phyloP scores from a whole-genome alignment of 2,888 invertebrate genomes.

The Ophioninae sp. region DNA sequence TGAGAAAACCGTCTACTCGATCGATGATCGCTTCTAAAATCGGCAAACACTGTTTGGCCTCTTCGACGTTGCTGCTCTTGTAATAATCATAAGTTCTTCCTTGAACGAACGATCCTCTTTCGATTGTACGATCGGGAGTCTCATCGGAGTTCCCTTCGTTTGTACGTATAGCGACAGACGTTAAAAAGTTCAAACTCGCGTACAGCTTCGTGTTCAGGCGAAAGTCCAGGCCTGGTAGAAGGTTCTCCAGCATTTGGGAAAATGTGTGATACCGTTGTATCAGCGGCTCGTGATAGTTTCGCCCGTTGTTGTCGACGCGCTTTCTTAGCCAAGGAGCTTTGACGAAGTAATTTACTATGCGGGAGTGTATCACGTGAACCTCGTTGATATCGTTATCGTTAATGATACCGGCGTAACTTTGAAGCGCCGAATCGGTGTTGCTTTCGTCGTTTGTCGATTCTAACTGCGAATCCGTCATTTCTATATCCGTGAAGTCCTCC shows the following conservation, averaged over 20 bases:
- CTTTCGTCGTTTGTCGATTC: constrained; percentile 68
- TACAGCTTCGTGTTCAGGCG: constrained; percentile 83
- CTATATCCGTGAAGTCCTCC: constrained; percentile 87
- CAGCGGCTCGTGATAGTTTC: constrained; percentile 82
- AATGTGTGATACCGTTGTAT: constrained; percentile 85
- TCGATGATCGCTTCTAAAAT: constrained; percentile 86
- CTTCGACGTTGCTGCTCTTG: constrained; percentile 90
- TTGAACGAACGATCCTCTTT: constrained; percentile 18
- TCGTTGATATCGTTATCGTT: constrained; percentile 83
- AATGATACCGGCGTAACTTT: constrained; percentile 76
- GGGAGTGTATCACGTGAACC: constrained; percentile 85
- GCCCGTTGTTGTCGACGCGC: constrained; percentile 73
- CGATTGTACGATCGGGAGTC: constrained; percentile 34
- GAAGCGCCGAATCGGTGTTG: neutral
- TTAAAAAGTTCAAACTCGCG: constrained; percentile 84
- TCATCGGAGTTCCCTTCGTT: constrained; percentile 80
- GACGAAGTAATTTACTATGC: constrained; percentile 83
- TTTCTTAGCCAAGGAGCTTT: constrained; percentile 84
- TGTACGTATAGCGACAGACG: constrained; percentile 81
- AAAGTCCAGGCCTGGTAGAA: constrained; percentile 83
- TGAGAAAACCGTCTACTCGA: constrained; percentile 85
- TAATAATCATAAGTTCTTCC: constrained; percentile 87
- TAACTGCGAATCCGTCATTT: constrained; percentile 77
- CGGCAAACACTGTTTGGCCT: constrained; percentile 88
- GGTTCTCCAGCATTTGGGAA: constrained; percentile 82